Base-by-base conservation (phyloP, 2,888 invertebrate genomes). In the Gordius sp. region DNA sequence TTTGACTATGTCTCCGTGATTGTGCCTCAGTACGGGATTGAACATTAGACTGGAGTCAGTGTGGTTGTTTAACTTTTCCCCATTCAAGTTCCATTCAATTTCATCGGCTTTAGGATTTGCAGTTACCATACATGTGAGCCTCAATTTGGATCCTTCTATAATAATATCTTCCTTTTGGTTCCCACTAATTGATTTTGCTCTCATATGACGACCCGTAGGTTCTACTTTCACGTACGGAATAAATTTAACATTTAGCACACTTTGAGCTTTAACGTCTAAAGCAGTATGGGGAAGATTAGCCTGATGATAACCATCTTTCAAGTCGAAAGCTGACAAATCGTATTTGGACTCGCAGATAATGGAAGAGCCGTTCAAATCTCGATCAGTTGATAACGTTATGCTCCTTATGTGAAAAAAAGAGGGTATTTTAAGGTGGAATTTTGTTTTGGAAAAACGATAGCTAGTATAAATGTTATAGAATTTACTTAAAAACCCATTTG, bases 291-390 rank as follows among this genome's bases (percentile, higher is more conserved):
- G n/a, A n/a, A n/a, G n/a, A n/a, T n/a, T n/a, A n/a, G n/a, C n/a
- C n/a, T n/a, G n/a, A n/a, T n/a, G n/a, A n/a, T n/a, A n/a, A n/a
- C n/a, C n/a, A n/a, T n/a, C n/a, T n/a, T n/a, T n/a, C n/a, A n/a
- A n/a, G n/a, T n/a, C n/a, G n/a, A n/a, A n/a, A n/a, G n/a, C n/a
- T n/a, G n/a, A n/a, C n/a, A n/a, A n/a, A n/a, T n/a, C n/a, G n/a
- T n/a, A n/a, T n/a, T n/a, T n/a, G 39, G 39, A 33, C 39, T 33
- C 39, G 39, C 39, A 33, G n/a, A 33, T n/a, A n/a, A 33, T n/a
- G 39, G 39, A 33, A n/a, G 39, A 8, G 8, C 39, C 39, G n/a
- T 33, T 33, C 8, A 33, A 33, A n/a, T 33, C 39, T 33, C n/a
- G 39, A 13, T 13, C 39, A n/a, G n/a, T n/a, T 33, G 39, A n/a